Conservation (phyloP, 2,113 vertebrate species). For the Esox niger region DNA sequence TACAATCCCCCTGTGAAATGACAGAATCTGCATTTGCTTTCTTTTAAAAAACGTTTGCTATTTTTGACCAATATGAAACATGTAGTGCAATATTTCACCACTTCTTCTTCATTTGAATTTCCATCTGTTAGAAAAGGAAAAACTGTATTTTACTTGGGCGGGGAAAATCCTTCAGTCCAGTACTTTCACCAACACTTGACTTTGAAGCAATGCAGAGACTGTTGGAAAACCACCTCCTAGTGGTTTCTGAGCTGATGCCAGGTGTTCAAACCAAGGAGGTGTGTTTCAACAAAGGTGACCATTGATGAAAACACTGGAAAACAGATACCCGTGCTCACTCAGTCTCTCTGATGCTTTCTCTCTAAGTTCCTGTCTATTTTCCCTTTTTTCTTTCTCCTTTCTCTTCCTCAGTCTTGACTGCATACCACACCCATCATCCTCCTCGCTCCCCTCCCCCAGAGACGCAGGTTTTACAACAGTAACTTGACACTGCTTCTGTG, state of each 20-base stretch:
- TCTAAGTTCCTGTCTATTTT: slow-evolving; percentile 5
- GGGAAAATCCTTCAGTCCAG: background rate
- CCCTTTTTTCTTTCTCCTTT: background rate
- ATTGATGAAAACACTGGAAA: background rate
- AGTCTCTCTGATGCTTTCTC: background rate
- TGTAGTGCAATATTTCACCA: slow-evolving; percentile 14
- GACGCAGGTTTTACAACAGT: slow-evolving; percentile 37
- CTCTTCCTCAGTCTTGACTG: slow-evolving; percentile 14
- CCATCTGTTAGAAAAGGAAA: background rate
- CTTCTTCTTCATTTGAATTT: slow-evolving; percentile 22
- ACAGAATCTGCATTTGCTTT: slow-evolving; percentile 30
- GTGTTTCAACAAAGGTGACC: background rate
- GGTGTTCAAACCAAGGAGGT: background rate
- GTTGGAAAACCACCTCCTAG: background rate
- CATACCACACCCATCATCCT: slow-evolving; percentile 14
- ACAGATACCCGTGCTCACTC: background rate
- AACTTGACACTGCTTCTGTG: slow-evolving; percentile 47
- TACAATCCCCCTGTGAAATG: slow-evolving; percentile 1
- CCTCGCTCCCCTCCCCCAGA: slow-evolving; percentile 19
- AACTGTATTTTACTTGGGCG: background rate
- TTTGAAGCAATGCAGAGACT: background rate
- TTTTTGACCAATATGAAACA: slow-evolving; percentile 27
- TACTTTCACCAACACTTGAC: too few relatives aligned
- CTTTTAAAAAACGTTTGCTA: slow-evolving; percentile 24
- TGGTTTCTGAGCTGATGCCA: background rate